Conservation (phyloP, 2,113 vertebrate genomes). For the Eurypyga helias region DNA sequence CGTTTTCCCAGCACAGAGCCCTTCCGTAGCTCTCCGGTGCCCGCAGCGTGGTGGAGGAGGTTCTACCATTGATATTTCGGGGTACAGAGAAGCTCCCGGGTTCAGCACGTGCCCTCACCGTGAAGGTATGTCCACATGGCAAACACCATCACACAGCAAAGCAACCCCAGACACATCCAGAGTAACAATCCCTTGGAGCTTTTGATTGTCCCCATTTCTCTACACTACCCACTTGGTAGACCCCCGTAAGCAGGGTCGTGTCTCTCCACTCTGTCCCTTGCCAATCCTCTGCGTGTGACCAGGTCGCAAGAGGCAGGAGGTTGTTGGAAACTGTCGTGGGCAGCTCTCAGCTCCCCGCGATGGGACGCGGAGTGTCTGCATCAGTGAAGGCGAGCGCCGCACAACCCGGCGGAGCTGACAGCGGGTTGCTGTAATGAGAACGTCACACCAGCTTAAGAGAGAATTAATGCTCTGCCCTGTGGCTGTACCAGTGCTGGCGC, state of each 20-base stretch:
- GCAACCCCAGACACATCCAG: neutral
- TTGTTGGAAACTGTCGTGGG: neutral
- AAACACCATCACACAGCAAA: rapidly evolving
- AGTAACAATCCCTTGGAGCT: neutral
- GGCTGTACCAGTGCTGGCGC: neutral
- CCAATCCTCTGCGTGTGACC: rapidly evolving
- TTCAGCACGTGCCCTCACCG: rapidly evolving
- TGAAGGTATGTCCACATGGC: rapidly evolving
- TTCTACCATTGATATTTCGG: neutral
- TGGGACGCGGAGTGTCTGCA: neutral
- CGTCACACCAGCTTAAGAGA: neutral
- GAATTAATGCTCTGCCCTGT: neutral
- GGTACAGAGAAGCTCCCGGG: neutral
- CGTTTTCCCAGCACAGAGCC: rapidly evolving
- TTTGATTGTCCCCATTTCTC: neutral
- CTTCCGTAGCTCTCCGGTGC: rapidly evolving
- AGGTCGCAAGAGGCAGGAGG: rapidly evolving
- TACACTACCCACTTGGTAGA: neutral
- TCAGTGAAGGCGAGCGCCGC: neutral
- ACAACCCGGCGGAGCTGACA: neutral
- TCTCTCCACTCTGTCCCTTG: neutral
- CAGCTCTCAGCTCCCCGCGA: neutral
- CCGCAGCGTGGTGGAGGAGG: rapidly evolving
- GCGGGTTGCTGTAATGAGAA: neutral
- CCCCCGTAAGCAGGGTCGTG: rapidly evolving